phyloP scores from a whole-genome alignment of 1,140 invertebrate species.

The Solenopsis fugax region DNA sequence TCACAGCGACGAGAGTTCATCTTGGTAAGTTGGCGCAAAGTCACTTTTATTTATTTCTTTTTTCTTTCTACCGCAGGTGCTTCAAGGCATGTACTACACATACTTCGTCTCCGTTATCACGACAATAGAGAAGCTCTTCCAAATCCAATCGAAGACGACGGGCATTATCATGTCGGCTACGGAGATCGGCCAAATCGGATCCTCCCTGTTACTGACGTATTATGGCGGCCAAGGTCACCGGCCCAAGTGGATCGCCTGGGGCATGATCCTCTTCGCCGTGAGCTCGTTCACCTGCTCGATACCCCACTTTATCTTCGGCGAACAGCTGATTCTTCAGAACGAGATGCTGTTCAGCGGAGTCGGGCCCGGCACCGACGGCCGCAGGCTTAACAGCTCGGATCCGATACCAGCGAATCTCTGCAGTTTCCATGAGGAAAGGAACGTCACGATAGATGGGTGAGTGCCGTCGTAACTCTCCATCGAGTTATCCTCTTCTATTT shows the following conservation, averaged over 20 bases:
- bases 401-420: slow-evolving; percentile 84
- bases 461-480: not conserved
- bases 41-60: not conserved
- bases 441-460: slow-evolving; percentile 79
- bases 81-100: slow-evolving; percentile 97
- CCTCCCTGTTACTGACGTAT: slow-evolving; percentile 95
- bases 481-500: slow-evolving; percentile 22
- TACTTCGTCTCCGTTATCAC: slow-evolving; percentile 99
- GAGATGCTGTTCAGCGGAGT: slow-evolving; percentile 87
- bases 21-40: not conserved
- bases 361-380: slow-evolving; percentile 67
- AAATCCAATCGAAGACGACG: slow-evolving; percentile 97
- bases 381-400: slow-evolving; percentile 79
- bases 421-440: slow-evolving; percentile 75
- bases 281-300: slow-evolving; percentile 95
- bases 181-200: slow-evolving; percentile 97
- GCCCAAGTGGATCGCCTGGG: slow-evolving; percentile 98
- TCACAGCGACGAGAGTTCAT: not conserved
- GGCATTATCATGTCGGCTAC: slow-evolving; percentile 97
- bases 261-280: slow-evolving; percentile 95
- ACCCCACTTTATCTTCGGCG: slow-evolving; percentile 93
- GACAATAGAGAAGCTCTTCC: slow-evolving; percentile 98
- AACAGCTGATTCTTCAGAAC: slow-evolving; percentile 90
- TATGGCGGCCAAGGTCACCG: slow-evolving; percentile 97
- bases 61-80: slow-evolving; percentile 83